Base-by-base conservation (phyloP, 2,888 invertebrate genomes). In the Actias luna region DNA sequence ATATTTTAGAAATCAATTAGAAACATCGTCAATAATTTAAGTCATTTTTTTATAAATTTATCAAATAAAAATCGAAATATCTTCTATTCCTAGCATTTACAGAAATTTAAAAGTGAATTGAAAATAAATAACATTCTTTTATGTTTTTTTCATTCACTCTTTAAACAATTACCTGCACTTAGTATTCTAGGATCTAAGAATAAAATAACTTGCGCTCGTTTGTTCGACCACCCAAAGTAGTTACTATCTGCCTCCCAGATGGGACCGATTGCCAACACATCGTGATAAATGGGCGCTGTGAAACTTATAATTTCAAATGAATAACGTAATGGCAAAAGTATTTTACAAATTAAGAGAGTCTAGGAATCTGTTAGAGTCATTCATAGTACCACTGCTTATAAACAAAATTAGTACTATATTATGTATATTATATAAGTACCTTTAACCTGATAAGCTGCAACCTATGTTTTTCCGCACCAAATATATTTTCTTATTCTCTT, bases 231-330 rank as follows among this genome's bases (percentile, higher is more conserved):
- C 29, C 27, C 36, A 52, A 36, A 29, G 36, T 27, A 27, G 18
- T 58, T 62, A n/a, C 33, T 27, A 27, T 58, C 50, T 50, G 29
- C 27, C 36, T 52, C 14, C 50, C 27, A 35, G 52, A 35, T 33
- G 64, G 67, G 66, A 69, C 68, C 71, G 65, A 69, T 66, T 69
- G 68, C 58, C 68, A 70, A 72, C 70, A 63, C 74, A n/a, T n/a
- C n/a, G 77, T 80, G 82, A 84, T 82, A 75, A 85, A 87, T 83
- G 76, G 72, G 66, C 72, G 74, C 79, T 80, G 73, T 75, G 75
- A 74, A 73, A 76, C 77, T 87, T 86, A 82, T 71, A 87, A 87
- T 88, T 87, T 85, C 72, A 86, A 84, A 86, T 81, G 76, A 77
- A 78, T 72, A 71, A 72, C 72, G 76, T 82, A 78, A 83, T 85